Conservation (phyloP, 2,888 invertebrate species). For the Rhagophthalmus giganteus region DNA sequence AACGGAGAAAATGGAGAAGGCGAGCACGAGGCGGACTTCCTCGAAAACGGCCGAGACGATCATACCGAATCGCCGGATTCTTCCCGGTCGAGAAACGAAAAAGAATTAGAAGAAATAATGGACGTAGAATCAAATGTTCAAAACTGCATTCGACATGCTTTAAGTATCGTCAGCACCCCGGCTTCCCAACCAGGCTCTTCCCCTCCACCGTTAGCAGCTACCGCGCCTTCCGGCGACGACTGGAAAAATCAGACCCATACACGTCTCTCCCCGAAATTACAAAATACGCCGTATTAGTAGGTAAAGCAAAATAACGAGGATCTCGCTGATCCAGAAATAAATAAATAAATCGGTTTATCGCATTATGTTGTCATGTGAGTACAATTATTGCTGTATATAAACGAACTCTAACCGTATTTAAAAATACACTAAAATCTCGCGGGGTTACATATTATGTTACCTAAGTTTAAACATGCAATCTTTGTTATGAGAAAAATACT, state of each 20-base stretch:
- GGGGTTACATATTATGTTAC: no score
- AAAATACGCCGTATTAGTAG: conserved; percentile 51
- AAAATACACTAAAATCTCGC: no score
- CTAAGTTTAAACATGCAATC: no score
- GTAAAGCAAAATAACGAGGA: no score
- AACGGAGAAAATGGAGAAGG: conserved; percentile 47
- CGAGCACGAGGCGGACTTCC: conserved; percentile 55
- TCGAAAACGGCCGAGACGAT: conserved; percentile 56
- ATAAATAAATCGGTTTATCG: conserved; percentile 8
- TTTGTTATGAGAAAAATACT: no score
- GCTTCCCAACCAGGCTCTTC: conserved; percentile 49
- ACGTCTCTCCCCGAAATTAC: conserved; percentile 48
- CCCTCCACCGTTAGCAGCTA: conserved; percentile 50
- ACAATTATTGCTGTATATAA: conserved; percentile 7
- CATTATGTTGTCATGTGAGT: conserved; percentile 11
- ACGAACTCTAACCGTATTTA: neutral
- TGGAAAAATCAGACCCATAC: conserved; percentile 53
- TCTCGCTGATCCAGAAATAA: no score
- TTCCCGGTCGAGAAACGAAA: conserved; percentile 59
- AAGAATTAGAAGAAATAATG: conserved; percentile 59
- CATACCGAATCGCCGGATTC: conserved; percentile 59
- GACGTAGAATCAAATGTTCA: conserved; percentile 57
- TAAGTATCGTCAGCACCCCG: conserved; percentile 59
- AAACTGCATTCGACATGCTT: conserved; percentile 60
- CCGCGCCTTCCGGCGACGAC: conserved; percentile 49